Evolutionary conservation across 2,888 invertebrate genomes (phyloP).

Genomic region (Candidula unifasciata): DNA sequence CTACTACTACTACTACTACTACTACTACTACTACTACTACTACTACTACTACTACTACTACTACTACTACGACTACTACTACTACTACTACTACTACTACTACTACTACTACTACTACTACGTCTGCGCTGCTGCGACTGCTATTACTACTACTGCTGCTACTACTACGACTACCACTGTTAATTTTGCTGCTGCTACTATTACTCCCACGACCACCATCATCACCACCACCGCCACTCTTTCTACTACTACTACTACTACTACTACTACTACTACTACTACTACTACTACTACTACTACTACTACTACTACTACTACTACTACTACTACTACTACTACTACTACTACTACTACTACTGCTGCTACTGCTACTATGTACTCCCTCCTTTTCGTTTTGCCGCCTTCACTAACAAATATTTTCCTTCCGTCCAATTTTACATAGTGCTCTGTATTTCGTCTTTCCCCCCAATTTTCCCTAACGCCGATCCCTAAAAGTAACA

Average conservation of each 20-base stretch:
- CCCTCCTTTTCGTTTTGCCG: background rate
- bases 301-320: conserved; percentile 2
- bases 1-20: conserved; percentile 16
- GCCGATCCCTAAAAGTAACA: too few relatives aligned
- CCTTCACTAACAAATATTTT: too few relatives aligned
- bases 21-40: background rate
- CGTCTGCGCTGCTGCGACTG: background rate
- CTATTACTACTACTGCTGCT: background rate
- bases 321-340: too few relatives aligned
- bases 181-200: conserved; percentile 2
- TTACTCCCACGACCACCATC: too few relatives aligned
- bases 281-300: conserved; percentile 14
- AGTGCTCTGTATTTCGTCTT: too few relatives aligned
- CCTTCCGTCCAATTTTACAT: too few relatives aligned
- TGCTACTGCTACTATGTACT: too few relatives aligned
- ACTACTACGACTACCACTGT: conserved; percentile 1
- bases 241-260: conserved; percentile 24
- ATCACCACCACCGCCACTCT: background rate
- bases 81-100: conserved; percentile 11
- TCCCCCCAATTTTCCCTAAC: too few relatives aligned
- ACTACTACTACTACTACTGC: too few relatives aligned
- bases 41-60: background rate
- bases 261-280: conserved; percentile 2
- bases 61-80: background rate
- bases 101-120: conserved; percentile 1